Evolutionary conservation across 2,888 invertebrate species (phyloP).

Genomic region (Deroplatys truncata): DNA sequence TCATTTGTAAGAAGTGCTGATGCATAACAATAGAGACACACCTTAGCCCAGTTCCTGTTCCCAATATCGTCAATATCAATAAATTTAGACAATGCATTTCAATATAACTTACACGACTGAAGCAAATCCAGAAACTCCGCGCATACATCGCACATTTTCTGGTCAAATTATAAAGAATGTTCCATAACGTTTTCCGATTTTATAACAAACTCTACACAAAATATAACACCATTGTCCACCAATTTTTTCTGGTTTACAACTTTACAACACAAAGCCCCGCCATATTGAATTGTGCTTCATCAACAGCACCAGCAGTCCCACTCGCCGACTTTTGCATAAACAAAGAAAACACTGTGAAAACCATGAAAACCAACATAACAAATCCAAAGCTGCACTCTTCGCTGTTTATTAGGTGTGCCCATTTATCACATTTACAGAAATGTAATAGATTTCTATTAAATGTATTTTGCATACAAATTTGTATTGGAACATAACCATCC

Average conservation of each 20-base stretch:
- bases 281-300: conserved; percentile 19
- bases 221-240: not conserved
- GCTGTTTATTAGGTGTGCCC: not conserved
- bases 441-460: not conserved
- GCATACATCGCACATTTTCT: conserved; percentile 87
- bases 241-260: not conserved
- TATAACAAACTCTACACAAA: not conserved
- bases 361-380: not conserved
- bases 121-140: conserved; percentile 89
- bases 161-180: not conserved
- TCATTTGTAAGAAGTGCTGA: not conserved
- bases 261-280: not conserved
- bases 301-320: not conserved
- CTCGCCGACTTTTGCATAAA: not conserved
- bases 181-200: not conserved
- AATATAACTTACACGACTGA: conserved; percentile 65
- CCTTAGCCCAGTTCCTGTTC: not conserved
- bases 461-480: not conserved
- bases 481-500: not conserved
- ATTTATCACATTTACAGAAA: not conserved
- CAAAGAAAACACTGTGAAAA: not conserved
- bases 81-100: not conserved
- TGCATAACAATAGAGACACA: not conserved
- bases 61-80: not conserved
- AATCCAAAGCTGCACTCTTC: not conserved